Conservation (phyloP, 2,888 invertebrate species). For the Flexamia atlantica region DNA sequence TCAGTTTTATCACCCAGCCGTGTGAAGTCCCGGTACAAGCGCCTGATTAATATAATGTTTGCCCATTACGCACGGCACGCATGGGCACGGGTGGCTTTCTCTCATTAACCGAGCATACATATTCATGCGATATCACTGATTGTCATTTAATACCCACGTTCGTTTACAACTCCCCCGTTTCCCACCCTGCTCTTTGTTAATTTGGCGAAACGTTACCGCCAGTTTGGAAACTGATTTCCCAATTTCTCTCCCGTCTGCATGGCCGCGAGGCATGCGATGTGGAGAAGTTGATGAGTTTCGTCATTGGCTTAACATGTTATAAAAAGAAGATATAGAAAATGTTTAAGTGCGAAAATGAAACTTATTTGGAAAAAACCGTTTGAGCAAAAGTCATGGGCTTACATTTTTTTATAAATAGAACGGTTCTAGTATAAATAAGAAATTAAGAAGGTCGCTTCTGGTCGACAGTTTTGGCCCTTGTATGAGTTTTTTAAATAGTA, state of each 20-base stretch:
- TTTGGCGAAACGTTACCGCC: slow-evolving; percentile 14
- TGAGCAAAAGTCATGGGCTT: too few relatives aligned
- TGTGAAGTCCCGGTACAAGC: slow-evolving; percentile 25
- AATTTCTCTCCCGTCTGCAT: slow-evolving; percentile 4
- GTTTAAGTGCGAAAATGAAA: too few relatives aligned
- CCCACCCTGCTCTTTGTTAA: slow-evolving; percentile 22
- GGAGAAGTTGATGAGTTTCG: too few relatives aligned
- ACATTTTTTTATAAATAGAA: too few relatives aligned
- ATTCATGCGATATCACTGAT: slow-evolving; percentile 46
- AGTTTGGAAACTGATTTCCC: slow-evolving; percentile 37
- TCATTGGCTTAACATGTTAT: too few relatives aligned
- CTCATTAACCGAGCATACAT: slow-evolving; percentile 30
- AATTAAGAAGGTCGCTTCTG: too few relatives aligned
- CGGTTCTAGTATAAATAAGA: too few relatives aligned
- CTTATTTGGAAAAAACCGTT: too few relatives aligned
- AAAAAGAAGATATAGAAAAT: too few relatives aligned
- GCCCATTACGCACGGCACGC: slow-evolving; percentile 34
- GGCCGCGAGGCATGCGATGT: too few relatives aligned
- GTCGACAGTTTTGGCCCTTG: too few relatives aligned
- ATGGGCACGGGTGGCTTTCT: slow-evolving; percentile 16
- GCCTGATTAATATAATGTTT: slow-evolving; percentile 48
- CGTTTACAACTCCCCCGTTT: slow-evolving; percentile 33
- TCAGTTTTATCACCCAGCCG: neutral
- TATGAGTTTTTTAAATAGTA: too few relatives aligned
- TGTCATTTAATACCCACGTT: slow-evolving; percentile 53